A percentile compares a stretch with the other conserved stretches of the same genome.
phyloP scores from a whole-genome alignment of 2,797 vertebrate genomes.

The Mareca strepera region DNA sequence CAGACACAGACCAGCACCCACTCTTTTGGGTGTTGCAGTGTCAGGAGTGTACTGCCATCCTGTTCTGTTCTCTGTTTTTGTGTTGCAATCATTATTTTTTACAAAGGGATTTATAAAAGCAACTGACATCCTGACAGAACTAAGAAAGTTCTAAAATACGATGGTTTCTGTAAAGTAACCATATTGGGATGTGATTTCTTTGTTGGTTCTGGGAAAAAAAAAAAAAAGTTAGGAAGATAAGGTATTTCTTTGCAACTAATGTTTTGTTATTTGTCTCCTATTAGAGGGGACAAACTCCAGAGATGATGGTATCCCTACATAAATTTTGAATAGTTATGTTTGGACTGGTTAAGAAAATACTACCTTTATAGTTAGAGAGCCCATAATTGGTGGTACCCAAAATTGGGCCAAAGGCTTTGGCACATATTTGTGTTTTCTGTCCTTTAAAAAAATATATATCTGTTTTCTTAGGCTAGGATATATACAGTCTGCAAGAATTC shows the following conservation, averaged over 20 bases:
- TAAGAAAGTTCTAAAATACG: not conserved
- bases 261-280: not conserved
- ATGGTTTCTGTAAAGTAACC: not conserved
- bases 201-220: not conserved
- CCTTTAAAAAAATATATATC: not conserved
- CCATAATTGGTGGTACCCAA: not conserved
- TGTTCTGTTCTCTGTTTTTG: not conserved
- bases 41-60: not conserved
- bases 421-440: not conserved
- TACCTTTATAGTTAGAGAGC: not conserved
- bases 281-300: not conserved
- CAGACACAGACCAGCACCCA: not conserved
- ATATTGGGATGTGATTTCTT: rapidly evolving
- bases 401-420: slow-evolving; percentile 4
- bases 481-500: slow-evolving; percentile 17
- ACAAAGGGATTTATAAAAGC: not conserved
- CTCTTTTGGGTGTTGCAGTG: not conserved
- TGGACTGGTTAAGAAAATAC: not conserved
- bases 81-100: not conserved
- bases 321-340: not conserved
- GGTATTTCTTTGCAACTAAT: not conserved
- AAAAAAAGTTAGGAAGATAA: not conserved
- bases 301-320: not conserved
- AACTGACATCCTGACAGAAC: not conserved
- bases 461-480: slow-evolving; percentile 37